These are phyloP conservation scores for Rhabdomys pumilio DNA, from an alignment of 2,797 vertebrate species.

Conservation along the genomic window DNA sequence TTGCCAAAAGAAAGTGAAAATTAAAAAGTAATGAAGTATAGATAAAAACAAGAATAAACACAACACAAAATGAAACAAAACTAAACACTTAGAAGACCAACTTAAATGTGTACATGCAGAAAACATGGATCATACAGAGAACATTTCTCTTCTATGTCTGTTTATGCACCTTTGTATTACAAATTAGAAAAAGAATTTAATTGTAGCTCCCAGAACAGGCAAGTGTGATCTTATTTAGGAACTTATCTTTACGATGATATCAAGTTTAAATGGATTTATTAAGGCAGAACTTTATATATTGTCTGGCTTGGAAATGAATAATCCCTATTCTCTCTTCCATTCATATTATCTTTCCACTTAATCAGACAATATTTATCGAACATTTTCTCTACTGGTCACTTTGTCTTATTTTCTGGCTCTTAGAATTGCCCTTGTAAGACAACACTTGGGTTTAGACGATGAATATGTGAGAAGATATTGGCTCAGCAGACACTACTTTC, in stretches of 20 bases:
- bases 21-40: slow-evolving; percentile 1
- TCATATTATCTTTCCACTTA: slow-evolving; percentile 31
- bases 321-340: background rate
- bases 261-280: background rate
- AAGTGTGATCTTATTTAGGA: slow-evolving; percentile 25
- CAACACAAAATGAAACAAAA: background rate
- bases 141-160: background rate
- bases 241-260: background rate
- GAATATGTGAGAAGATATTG: slow-evolving; percentile 60
- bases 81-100: background rate
- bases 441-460: slow-evolving; percentile 39
- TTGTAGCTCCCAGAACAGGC: background rate
- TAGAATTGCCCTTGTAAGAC: slow-evolving; percentile 29
- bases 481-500: background rate
- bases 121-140: slow-evolving; percentile 1
- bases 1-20: background rate
- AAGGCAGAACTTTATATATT: background rate
- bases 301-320: slow-evolving; percentile 7
- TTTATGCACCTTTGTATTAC: background rate
- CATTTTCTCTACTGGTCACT: background rate
- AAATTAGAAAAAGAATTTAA: background rate
- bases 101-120: background rate
- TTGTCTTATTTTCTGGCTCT: slow-evolving; percentile 26
- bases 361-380: slow-evolving; percentile 47
- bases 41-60: background rate